Percentiles rank a stretch among this genome's conserved stretches.
Conservation (phyloP, 2,113 vertebrate species). For the Mus musculus region DNA sequence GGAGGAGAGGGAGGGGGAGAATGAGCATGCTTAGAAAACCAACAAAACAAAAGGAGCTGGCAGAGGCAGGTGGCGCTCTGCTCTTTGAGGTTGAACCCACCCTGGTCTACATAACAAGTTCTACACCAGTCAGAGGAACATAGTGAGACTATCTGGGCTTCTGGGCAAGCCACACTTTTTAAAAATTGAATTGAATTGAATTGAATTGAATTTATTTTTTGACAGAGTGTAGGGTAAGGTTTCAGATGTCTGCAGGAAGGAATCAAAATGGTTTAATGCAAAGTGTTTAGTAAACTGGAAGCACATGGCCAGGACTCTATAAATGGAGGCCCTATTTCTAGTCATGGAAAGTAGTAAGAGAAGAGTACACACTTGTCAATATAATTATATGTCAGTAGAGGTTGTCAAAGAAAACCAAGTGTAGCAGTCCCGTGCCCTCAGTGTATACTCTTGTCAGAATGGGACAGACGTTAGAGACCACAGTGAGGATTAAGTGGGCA, state of each 20-base stretch:
- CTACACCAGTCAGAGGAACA: background rate
- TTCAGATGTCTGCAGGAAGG: background rate
- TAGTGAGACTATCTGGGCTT: background rate
- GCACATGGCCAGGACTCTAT: background rate
- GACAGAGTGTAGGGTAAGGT: background rate
- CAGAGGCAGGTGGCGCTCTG: background rate
- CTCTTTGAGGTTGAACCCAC: background rate
- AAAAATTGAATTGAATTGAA: no score
- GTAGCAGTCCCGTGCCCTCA: background rate
- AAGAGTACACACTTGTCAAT: background rate
- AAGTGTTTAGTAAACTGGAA: background rate
- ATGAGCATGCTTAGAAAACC: background rate
- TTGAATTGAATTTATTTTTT: no score
- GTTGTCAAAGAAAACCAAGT: background rate
- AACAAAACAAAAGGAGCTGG: background rate
- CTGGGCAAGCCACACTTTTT: background rate
- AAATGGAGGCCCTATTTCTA: background rate
- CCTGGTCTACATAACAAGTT: background rate
- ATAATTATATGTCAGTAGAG: background rate
- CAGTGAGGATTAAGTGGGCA: background rate
- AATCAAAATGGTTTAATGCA: background rate
- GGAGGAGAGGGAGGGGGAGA: background rate
- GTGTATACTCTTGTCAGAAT: background rate
- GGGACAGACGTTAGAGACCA: background rate
- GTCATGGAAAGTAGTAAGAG: background rate